These are phyloP conservation scores for Sitobion miscanthi DNA, from an alignment of 1,140 invertebrate species.

Conservation along the genomic window DNA sequence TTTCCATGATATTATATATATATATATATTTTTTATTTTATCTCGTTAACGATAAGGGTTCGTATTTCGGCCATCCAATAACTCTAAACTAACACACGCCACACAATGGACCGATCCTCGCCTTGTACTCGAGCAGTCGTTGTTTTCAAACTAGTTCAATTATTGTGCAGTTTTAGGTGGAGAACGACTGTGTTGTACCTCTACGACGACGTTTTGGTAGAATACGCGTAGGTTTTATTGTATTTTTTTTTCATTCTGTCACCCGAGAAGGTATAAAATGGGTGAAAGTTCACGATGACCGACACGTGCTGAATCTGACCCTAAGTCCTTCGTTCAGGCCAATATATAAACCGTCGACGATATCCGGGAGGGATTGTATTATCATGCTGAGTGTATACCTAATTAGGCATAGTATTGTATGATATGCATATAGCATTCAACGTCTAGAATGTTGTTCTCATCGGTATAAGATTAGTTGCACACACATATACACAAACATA, in stretches of 20 bases:
- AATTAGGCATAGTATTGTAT: neutral
- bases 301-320: neutral
- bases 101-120: neutral
- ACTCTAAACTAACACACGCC: neutral
- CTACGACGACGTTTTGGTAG: neutral
- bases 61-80: neutral
- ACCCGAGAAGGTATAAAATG: neutral
- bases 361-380: neutral
- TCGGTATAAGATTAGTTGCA: neutral
- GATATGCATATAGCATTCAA: neutral
- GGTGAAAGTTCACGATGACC: neutral
- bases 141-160: slow-evolving; percentile 22
- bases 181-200: neutral
- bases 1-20: neutral
- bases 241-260: neutral
- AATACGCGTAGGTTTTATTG: neutral
- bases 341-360: neutral
- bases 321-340: neutral
- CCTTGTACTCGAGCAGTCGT: neutral
- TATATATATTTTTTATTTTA: neutral
- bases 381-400: neutral
- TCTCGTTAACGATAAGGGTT: neutral
- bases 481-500: neutral
- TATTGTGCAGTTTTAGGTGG: neutral
- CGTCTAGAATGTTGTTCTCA: neutral